Percentiles rank a stretch among this genome's conserved stretches.
phyloP scores from a whole-genome alignment of 1,140 invertebrate genomes.

The Calycopis cecrops region DNA sequence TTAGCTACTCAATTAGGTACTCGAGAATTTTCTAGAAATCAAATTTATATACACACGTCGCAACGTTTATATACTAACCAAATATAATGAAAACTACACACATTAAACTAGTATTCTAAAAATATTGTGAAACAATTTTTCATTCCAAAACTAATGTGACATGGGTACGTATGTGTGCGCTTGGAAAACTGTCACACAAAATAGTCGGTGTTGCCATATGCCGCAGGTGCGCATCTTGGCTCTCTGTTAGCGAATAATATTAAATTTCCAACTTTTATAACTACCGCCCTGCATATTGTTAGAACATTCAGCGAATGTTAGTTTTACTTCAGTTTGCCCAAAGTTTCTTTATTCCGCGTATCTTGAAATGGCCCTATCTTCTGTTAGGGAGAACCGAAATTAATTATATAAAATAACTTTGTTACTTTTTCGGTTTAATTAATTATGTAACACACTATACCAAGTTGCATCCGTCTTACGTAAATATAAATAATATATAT shows the following conservation, averaged over 20 bases:
- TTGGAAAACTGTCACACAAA: slow-evolving; percentile 18
- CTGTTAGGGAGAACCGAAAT: too few relatives aligned
- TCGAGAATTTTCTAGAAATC: too few relatives aligned
- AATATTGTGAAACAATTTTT: slow-evolving; percentile 17
- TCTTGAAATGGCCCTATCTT: too few relatives aligned
- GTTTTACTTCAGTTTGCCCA: slow-evolving; percentile 24
- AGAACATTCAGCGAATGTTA: slow-evolving; percentile 20
- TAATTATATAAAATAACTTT: too few relatives aligned
- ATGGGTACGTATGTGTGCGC: slow-evolving; percentile 3
- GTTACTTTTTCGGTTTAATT: too few relatives aligned
- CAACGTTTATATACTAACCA: too few relatives aligned
- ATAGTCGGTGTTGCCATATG: slow-evolving; percentile 18
- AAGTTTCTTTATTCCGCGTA: background rate
- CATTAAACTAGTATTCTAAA: slow-evolving; percentile 6
- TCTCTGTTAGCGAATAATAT: slow-evolving; percentile 36
- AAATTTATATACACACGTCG: too few relatives aligned
- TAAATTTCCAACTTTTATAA: slow-evolving; percentile 31
- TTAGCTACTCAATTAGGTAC: too few relatives aligned
- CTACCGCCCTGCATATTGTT: slow-evolving; percentile 22
- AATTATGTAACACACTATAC: slow-evolving; percentile 2
- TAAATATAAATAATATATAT: slow-evolving; percentile 19
- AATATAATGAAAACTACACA: slow-evolving; percentile 2
- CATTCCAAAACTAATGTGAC: slow-evolving; percentile 16
- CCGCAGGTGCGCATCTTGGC: slow-evolving; percentile 30
- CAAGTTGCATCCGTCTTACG: slow-evolving; percentile 9